These are phyloP conservation scores for Noctua janthe DNA, from an alignment of 2,888 invertebrate genomes.

Conservation along the genomic window DNA sequence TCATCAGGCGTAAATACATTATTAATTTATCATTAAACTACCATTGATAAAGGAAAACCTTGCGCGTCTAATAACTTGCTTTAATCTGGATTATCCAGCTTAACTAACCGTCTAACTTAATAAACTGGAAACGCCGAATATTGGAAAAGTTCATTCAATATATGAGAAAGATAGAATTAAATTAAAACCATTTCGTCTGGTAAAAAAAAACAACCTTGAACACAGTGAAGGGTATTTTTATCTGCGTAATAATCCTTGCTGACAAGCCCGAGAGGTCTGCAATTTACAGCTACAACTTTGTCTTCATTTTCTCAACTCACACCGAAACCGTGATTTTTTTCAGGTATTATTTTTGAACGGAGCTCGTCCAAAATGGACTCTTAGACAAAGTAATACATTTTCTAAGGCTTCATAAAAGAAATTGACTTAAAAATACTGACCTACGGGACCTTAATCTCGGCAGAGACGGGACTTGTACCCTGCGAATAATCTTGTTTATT, in stretches of 20 bases:
- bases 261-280: slow-evolving; percentile 45
- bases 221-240: slow-evolving; percentile 30
- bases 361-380: slow-evolving; percentile 61
- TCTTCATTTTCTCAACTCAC: slow-evolving; percentile 52
- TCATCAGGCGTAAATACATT: slow-evolving; percentile 1
- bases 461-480: slow-evolving; percentile 65
- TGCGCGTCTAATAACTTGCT: not conserved
- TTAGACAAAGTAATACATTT: slow-evolving; percentile 64
- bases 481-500: slow-evolving; percentile 77
- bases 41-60: slow-evolving; percentile 18
- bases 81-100: slow-evolving; percentile 23
- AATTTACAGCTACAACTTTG: slow-evolving; percentile 60
- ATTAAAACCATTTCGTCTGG: slow-evolving; percentile 29
- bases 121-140: slow-evolving; percentile 40
- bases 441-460: slow-evolving; percentile 70
- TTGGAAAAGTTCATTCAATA: slow-evolving; percentile 42
- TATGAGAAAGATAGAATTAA: slow-evolving; percentile 41
- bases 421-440: slow-evolving; percentile 73
- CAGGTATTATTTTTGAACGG: slow-evolving; percentile 57
- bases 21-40: slow-evolving; percentile 22
- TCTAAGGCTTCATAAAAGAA: slow-evolving; percentile 66
- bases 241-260: slow-evolving; percentile 47
- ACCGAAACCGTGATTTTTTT: slow-evolving; percentile 47
- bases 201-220: slow-evolving; percentile 29
- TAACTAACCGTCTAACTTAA: slow-evolving; percentile 24